These are phyloP conservation scores for Sternotherus odoratus DNA, from an alignment of 2,797 vertebrate genomes.

Conservation along the genomic window DNA sequence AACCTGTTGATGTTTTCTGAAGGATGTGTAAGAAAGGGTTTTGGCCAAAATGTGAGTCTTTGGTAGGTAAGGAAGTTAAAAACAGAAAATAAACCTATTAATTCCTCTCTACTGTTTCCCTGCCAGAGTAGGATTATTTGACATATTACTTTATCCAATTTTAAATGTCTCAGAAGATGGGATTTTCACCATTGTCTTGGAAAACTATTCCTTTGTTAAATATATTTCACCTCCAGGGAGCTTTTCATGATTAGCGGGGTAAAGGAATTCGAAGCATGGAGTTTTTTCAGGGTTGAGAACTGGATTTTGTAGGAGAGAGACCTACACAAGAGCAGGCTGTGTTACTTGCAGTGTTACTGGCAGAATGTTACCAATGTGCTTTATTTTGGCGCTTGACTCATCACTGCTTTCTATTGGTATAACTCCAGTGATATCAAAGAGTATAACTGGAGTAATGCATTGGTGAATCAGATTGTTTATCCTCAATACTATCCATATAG, in stretches of 20 bases:
- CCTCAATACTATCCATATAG: constrained; percentile 3
- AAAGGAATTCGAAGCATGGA: constrained; percentile 35
- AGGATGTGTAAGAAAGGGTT: background rate
- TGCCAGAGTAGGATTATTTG: constrained; percentile 2
- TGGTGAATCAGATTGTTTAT: background rate
- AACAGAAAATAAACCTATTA: constrained; percentile 38
- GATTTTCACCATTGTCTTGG: constrained; percentile 42
- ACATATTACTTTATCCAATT: background rate
- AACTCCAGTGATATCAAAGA: constrained; percentile 61
- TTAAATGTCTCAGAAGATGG: background rate
- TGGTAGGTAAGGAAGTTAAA: background rate
- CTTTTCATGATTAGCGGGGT: background rate
- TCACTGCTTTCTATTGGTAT: constrained; percentile 67
- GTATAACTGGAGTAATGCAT: background rate
- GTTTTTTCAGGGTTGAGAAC: constrained; percentile 23
- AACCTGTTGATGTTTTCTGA: background rate
- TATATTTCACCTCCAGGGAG: constrained; percentile 5
- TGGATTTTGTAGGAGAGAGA: constrained; percentile 62
- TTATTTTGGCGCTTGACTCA: constrained; percentile 6
- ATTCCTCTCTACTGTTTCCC: constrained; percentile 33
- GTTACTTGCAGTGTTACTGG: constrained; percentile 8
- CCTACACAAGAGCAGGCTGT: constrained; percentile 52
- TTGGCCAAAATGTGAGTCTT: background rate
- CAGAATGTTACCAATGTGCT: constrained; percentile 35
- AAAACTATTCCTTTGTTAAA: background rate